phyloP scores from a whole-genome alignment of 2,888 invertebrate genomes.

The Platerodrilus igneus region DNA sequence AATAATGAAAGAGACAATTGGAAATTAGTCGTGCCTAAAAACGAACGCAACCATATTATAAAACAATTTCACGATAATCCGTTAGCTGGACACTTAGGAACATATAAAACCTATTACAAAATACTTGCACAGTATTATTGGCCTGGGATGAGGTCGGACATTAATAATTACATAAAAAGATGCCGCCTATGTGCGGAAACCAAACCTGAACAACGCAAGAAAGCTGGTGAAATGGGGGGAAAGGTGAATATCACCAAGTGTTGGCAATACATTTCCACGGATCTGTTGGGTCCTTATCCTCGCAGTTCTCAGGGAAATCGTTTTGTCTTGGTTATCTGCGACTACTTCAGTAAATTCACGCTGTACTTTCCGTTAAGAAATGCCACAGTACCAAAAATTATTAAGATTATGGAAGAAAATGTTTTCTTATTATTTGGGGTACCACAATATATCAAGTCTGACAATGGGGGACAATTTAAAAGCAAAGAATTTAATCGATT shows the following conservation, averaged over 20 bases:
- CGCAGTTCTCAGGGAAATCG: constrained; percentile 12
- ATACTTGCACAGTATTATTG: constrained; percentile 27
- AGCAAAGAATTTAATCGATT: constrained; percentile 11
- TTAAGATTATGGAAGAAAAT: constrained; percentile 13
- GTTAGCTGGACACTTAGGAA: constrained; percentile 30
- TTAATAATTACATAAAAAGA: constrained; percentile 24
- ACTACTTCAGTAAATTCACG: constrained; percentile 27
- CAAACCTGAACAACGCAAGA: constrained; percentile 25
- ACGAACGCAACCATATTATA: constrained; percentile 13
- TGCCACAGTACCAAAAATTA: constrained; percentile 9
- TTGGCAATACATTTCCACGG: constrained; percentile 24
- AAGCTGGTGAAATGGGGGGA: constrained; percentile 28
- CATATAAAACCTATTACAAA: constrained; percentile 24
- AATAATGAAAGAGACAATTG: constrained; percentile 20
- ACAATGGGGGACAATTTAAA: constrained; percentile 20
- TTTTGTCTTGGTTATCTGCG: constrained; percentile 22
- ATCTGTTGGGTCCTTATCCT: constrained; percentile 28
- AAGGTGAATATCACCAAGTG: constrained; percentile 17
- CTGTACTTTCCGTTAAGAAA: constrained; percentile 16
- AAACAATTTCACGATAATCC: constrained; percentile 29
- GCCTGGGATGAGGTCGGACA: constrained; percentile 30
- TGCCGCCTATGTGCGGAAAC: constrained; percentile 28
- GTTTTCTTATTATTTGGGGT: constrained; percentile 21
- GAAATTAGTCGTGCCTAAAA: constrained; percentile 24
- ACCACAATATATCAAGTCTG: constrained; percentile 13